Evolutionary conservation across 92 coral and sea anemone species (phyloP), one percentile per base, ranked within the genome.

Genomic region (Meandrina meandrites): DNA sequence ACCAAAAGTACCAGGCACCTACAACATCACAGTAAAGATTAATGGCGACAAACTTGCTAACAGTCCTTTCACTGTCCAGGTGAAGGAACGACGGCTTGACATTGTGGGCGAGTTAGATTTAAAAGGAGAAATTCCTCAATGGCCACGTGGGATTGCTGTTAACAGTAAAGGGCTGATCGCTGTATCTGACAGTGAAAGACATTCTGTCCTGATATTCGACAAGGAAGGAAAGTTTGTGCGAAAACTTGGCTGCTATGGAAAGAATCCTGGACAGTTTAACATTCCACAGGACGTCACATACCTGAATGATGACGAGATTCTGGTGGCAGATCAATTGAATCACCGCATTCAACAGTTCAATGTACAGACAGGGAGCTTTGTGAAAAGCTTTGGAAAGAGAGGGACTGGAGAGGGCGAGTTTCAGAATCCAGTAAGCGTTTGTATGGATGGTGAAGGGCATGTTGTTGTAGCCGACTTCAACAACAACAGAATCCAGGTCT

Each of bases 401-500:
- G 89, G 83, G n/a, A 7, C 54, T 15, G 76, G 84, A 54, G n/a
- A 42, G 10, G 83, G 84, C 36, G 66, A 86, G 53, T 50, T 86
- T 42, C 3, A 14, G 12, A 5, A 13, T 86, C 89, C 89, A 58
- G 1, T 15, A 32, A 30, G 68, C 58, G 84, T 86, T 76, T 80
- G 81, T 71, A 80, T 78, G 13, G 84, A 86, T 78, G 84, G 56
- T 6, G 53, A 86, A 58, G 84, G 84, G 17, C 80, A 47, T 40
- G 60, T 86, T 72, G 75, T 45, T 66, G 89, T 86, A 13, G 42
- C 64, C n/a, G 89, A 86, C 30, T 1, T 0, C 27, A 86, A 86
- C 75, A 48, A 31, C 45, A 69, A 58, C 48, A 0, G 9, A 56
- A 40, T 40, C 45, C 45, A 40, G 45, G 45, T 40, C 3, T 40